Base-by-base conservation (phyloP, 1,140 invertebrate genomes). In the Rhynchophorus ferrugineus region DNA sequence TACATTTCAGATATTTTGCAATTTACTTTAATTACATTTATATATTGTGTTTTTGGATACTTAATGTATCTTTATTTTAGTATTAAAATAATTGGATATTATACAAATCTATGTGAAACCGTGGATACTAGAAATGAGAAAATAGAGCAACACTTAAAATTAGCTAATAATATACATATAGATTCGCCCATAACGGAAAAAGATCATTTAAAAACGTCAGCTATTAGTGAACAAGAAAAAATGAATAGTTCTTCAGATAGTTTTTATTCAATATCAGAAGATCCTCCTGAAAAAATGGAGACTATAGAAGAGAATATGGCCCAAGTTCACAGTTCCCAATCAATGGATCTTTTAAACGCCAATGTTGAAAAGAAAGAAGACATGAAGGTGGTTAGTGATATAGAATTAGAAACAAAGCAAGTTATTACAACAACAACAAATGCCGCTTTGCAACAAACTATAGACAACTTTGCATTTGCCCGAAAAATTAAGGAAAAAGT, bases 21-120 rank as follows among this genome's bases (percentile, higher is more conserved):
- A n/a, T n/a, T n/a, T n/a, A n/a, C n/a, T n/a, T n/a, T n/a, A n/a
- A n/a, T n/a, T n/a, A n/a, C n/a, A n/a, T n/a, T n/a, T n/a, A n/a
- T n/a, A n/a, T n/a, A n/a, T n/a, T n/a, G n/a, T n/a, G n/a, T n/a
- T n/a, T n/a, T n/a, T n/a, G n/a, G n/a, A n/a, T n/a, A n/a, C n/a
- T n/a, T n/a, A 46, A n/a, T 14, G 38, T 2, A 44, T 29, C 17
- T 47, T 17, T 34, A 49, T 62, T 65, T 47, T 22, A 67, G 65
- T 3, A 50, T 46, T 13, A 52, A 63, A 43, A 48, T 67, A 38
- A 64, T 66, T 6, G 57, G 63, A 13, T 67, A 64, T 57, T 67
- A 67, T 38, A 37, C 57, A 8, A 22, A 65, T 18, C 33, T 67
- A 21, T 55, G 43, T 24, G 46, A 60, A 53, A 45, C 51, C 11